These are phyloP conservation scores for Chaetodon trifasciatus DNA, from an alignment of 2,797 vertebrate species.

Conservation along the genomic window DNA sequence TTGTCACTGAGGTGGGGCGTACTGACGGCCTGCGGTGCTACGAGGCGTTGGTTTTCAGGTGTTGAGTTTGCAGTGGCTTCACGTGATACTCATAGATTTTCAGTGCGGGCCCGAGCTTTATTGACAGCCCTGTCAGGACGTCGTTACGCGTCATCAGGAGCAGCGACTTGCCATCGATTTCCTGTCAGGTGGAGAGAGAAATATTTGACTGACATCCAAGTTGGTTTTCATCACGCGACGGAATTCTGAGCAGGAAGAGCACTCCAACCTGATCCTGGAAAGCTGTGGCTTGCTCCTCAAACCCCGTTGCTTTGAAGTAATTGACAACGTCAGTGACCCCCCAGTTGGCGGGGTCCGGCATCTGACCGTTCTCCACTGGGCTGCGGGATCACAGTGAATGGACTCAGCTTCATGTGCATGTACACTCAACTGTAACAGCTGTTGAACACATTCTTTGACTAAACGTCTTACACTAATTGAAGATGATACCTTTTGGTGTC, in stretches of 20 bases:
- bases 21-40: slow-evolving; percentile 77
- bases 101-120: slow-evolving; percentile 97
- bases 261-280: slow-evolving; percentile 96
- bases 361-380: slow-evolving; percentile 94
- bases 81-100: slow-evolving; percentile 99
- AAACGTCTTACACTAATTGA: background rate
- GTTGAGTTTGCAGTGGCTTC: slow-evolving; percentile 97
- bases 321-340: slow-evolving; percentile 96
- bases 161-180: slow-evolving; percentile 99
- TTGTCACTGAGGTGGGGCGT: slow-evolving; percentile 75
- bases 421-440: background rate
- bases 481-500: slow-evolving; percentile 93
- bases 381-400: slow-evolving; percentile 74
- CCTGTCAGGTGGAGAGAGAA: slow-evolving; percentile 84
- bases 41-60: slow-evolving; percentile 93
- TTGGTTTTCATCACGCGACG: background rate
- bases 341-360: slow-evolving; percentile 96
- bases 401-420: background rate
- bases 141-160: slow-evolving; percentile 99
- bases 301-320: slow-evolving; percentile 97
- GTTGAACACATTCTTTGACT: background rate
- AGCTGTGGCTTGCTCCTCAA: slow-evolving; percentile 96
- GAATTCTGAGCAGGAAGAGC: background rate
- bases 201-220: background rate
- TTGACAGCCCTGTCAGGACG: slow-evolving; percentile 97